Percentiles rank a stretch among this genome's conserved stretches.
phyloP scores from a whole-genome alignment of 2,797 vertebrate species.

The Acomys russatus region DNA sequence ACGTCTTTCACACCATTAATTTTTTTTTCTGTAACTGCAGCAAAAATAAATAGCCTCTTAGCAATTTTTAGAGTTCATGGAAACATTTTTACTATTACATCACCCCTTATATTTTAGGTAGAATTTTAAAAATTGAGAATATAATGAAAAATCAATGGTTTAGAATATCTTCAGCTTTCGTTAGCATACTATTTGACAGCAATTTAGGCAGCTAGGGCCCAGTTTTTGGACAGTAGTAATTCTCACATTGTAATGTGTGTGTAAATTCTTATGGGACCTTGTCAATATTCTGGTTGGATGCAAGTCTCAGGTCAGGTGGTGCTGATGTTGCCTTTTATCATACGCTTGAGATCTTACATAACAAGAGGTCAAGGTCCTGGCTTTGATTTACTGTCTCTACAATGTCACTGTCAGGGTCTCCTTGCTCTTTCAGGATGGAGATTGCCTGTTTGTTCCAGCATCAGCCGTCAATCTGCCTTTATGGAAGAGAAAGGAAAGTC shows the following conservation, averaged over 20 bases:
- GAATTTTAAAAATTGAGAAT: background rate
- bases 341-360: background rate
- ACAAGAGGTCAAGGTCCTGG: background rate
- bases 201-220: background rate
- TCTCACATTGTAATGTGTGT: background rate
- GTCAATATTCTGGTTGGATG: background rate
- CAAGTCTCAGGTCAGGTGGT: background rate
- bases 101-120: background rate
- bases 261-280: background rate
- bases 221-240: background rate
- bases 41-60: background rate
- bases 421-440: background rate
- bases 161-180: background rate
- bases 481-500: background rate
- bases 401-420: background rate
- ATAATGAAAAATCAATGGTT: background rate
- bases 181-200: background rate
- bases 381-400: slow-evolving; percentile 20
- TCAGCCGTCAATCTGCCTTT: background rate
- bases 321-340: background rate
- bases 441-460: background rate
- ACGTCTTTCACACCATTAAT: background rate
- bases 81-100: slow-evolving; percentile 1
- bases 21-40: slow-evolving; percentile 4
- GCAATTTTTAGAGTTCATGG: background rate